Evolutionary conservation across 2,113 vertebrate genomes (phyloP).

Genomic region (Colinus virginianus): DNA sequence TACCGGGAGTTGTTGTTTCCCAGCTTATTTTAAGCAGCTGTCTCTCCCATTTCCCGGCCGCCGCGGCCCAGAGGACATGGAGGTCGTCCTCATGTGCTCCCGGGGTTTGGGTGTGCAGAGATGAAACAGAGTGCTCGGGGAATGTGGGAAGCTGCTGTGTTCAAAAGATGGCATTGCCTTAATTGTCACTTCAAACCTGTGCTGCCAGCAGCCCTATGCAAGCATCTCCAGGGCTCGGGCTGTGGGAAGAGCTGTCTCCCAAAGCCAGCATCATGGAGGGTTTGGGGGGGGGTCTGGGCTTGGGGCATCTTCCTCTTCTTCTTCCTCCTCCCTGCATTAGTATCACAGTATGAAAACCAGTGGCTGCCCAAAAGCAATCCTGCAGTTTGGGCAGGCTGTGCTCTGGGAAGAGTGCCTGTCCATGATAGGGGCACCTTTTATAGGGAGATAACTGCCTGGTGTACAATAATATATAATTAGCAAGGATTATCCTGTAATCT

Average conservation of each 20-base stretch:
- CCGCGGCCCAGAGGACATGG: fast-evolving
- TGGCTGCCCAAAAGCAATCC: not conserved
- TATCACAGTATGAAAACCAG: not conserved
- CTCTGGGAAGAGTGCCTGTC: not conserved
- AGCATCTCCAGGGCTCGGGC: not conserved
- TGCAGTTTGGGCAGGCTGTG: not conserved
- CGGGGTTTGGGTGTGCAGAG: not conserved
- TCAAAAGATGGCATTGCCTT: not conserved
- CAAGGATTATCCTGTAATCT: conserved; percentile 51
- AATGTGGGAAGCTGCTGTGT: not conserved
- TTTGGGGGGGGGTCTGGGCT: not conserved
- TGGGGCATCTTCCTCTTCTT: not conserved
- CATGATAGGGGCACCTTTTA: not conserved
- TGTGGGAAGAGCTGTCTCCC: not conserved
- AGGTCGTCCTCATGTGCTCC: not conserved
- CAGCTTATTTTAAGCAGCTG: not conserved
- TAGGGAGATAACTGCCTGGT: not conserved
- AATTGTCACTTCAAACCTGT: not conserved
- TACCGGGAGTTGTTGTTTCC: not conserved
- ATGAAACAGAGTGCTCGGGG: not conserved
- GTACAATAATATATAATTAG: conserved; percentile 49
- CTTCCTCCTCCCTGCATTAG: not conserved
- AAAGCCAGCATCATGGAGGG: not conserved
- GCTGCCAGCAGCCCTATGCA: not conserved
- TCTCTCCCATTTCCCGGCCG: not conserved